Base-by-base conservation (phyloP, 1,140 invertebrate species). In the Zaprionus taronus region DNA sequence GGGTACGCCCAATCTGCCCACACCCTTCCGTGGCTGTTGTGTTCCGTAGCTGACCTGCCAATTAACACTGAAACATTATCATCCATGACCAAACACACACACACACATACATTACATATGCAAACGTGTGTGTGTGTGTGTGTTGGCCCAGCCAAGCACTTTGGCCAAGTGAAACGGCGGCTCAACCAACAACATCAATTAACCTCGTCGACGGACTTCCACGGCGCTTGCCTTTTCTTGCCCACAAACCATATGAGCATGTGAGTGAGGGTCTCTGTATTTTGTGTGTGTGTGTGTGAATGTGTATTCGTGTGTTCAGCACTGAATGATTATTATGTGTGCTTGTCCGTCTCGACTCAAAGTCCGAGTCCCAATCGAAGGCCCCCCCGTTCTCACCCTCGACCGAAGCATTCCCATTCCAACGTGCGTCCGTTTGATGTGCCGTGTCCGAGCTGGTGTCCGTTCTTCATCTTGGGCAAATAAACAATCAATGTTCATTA, bases 401-500 rank as follows among this genome's bases (percentile, higher is more conserved):
- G 5, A 41, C 38, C 15, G 15, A n/a, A 4, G 15, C 5, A 14
- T 41, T n/a, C 15, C 41, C 41, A 47, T 41, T 24, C 22, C 22
- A 9, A 51, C 2, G 26, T 15, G 44, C 24, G 47, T 26, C 12
- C n/a, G 15, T 61, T 53, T 41, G 65, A 67, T 44, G 31, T 70
- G 55, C 51, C 55, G 20, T 63, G 58, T 56, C 60, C 64, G 65
- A 58, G 38, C 58, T 58, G 31, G 51, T 84, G 67, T 80, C 41
- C 81, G 68, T 72, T 62, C 71, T 73, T 77, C 79, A 66, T 80
- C 58, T 77, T 78, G 73, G 71, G 63, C 81, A 89, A 89, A 86
- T 87, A 86, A 86, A 80, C 84, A 87, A 89, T 87, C 84, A 89
- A 83, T 83, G 85, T 89, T 89, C 73, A 89, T 90, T 89, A 89